These are phyloP conservation scores for Lasioglossum baleicum DNA, from an alignment of 1,140 invertebrate species.

Conservation along the genomic window DNA sequence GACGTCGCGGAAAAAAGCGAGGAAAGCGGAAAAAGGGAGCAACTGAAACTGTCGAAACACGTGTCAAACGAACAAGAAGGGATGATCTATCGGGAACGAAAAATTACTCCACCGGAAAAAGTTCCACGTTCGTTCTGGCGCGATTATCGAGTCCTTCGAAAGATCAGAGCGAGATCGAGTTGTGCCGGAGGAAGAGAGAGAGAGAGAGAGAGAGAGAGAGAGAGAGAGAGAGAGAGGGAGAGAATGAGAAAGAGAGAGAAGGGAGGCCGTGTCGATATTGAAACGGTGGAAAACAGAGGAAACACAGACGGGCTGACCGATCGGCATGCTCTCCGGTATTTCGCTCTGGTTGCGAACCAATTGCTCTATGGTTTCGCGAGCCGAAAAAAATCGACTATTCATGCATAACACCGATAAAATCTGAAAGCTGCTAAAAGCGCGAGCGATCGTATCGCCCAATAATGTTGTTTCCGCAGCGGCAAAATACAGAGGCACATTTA, in stretches of 20 bases:
- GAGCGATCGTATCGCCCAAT: slow-evolving; percentile 57
- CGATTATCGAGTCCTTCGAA: slow-evolving; percentile 29
- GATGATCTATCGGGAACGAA: too few relatives aligned
- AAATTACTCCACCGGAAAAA: too few relatives aligned
- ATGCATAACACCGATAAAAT: slow-evolving; percentile 58
- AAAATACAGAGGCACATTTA: slow-evolving; percentile 40
- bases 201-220: too few relatives aligned
- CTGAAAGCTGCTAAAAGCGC: slow-evolving; percentile 55
- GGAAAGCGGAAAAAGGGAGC: too few relatives aligned
- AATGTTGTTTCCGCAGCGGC: slow-evolving; percentile 42
- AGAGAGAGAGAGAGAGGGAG: too few relatives aligned
- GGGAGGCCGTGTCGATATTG: slow-evolving; percentile 25
- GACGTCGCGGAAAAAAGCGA: too few relatives aligned
- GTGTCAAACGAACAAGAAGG: too few relatives aligned
- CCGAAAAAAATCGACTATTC: slow-evolving; percentile 56
- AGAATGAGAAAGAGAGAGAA: too few relatives aligned
- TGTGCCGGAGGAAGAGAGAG: too few relatives aligned
- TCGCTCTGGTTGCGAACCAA: slow-evolving; percentile 48
- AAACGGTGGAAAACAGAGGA: slow-evolving; percentile 40
- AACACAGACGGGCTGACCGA: slow-evolving; percentile 43
- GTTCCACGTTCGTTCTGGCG: too few relatives aligned
- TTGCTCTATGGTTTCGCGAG: slow-evolving; percentile 39
- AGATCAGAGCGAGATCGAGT: slow-evolving; percentile 32
- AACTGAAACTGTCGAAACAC: too few relatives aligned
- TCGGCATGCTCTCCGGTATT: slow-evolving; percentile 43